Conservation (phyloP, 2,888 invertebrate species). For the Tolmerus cingulatus region DNA sequence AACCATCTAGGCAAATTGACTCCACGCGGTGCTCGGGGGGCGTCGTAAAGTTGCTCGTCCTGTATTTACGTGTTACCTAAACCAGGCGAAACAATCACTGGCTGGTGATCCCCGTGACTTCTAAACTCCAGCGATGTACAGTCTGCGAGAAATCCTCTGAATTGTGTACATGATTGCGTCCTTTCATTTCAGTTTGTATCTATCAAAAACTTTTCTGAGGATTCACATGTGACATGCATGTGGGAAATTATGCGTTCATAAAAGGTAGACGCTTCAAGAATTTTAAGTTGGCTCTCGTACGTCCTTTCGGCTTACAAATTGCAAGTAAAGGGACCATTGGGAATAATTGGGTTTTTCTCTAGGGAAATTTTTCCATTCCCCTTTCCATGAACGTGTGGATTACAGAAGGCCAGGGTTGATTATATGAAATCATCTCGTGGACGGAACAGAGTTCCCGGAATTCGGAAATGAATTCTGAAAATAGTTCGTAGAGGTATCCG, state of each 20-base stretch:
- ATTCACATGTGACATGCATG: constrained; percentile 48
- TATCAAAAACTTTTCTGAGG: constrained; percentile 30
- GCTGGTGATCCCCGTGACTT: neutral
- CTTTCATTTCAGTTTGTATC: constrained; percentile 35
- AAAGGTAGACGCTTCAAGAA: constrained; percentile 48
- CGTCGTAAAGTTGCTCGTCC: constrained; percentile 24
- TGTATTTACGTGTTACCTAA: constrained; percentile 25
- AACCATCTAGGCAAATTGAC: constrained; percentile 10
- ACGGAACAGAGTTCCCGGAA: neutral
- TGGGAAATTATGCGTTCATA: constrained; percentile 50
- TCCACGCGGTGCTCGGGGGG: constrained; percentile 17
- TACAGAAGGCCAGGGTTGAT: constrained; percentile 1
- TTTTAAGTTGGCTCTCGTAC: constrained; percentile 44
- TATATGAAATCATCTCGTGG: constrained; percentile 17
- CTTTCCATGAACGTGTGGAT: neutral
- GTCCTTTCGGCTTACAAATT: constrained; percentile 16
- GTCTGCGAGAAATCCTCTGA: constrained; percentile 24
- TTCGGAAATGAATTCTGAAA: constrained; percentile 2
- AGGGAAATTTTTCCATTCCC: constrained; percentile 28
- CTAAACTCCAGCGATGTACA: neutral
- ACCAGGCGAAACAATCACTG: constrained; percentile 8
- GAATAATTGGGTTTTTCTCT: constrained; percentile 38
- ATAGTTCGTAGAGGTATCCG: neutral
- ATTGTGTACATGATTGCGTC: constrained; percentile 35
- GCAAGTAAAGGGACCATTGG: constrained; percentile 33